Evolutionary conservation across 1,140 invertebrate genomes (phyloP).

Genomic region (Matsumurasca onukii): DNA sequence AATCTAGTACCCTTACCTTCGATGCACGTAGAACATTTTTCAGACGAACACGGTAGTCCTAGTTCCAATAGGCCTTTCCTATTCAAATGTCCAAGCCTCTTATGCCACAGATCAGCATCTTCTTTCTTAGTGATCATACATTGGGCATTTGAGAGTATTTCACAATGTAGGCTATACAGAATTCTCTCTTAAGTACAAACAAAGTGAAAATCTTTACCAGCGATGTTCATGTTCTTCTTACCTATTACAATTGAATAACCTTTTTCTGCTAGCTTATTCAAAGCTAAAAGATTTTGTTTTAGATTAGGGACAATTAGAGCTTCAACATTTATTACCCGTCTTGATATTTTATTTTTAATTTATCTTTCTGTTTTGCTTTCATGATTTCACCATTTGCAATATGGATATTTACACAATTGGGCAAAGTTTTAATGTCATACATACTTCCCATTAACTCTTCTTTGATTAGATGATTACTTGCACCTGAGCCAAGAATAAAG

Average conservation of each 20-base stretch:
- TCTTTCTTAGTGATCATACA: not conserved
- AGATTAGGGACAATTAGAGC: not conserved
- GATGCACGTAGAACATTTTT: constrained; percentile 12
- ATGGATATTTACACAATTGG: not conserved
- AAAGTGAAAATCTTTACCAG: not conserved
- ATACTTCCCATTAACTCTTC: not conserved
- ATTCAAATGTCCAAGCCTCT: constrained; percentile 21
- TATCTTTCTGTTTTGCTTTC: not conserved
- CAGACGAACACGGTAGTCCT: not conserved
- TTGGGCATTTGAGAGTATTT: not conserved
- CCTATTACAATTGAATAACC: not conserved
- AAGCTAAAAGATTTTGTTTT: not conserved
- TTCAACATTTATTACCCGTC: not conserved
- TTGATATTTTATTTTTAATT: not conserved
- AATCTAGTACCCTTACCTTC: constrained; percentile 24
- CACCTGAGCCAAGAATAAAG: not conserved
- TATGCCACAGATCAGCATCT: constrained; percentile 21
- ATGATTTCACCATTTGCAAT: not conserved
- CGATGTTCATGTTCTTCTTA: not conserved
- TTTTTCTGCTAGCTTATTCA: not conserved
- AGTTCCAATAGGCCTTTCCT: constrained; percentile 18
- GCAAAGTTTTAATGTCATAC: not conserved
- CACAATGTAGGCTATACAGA: not conserved
- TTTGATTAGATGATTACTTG: constrained; percentile 14
- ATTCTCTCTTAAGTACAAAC: not conserved